These are phyloP conservation scores for Sorex maritimensis DNA, from an alignment of 2,797 vertebrate species.

Conservation along the genomic window DNA sequence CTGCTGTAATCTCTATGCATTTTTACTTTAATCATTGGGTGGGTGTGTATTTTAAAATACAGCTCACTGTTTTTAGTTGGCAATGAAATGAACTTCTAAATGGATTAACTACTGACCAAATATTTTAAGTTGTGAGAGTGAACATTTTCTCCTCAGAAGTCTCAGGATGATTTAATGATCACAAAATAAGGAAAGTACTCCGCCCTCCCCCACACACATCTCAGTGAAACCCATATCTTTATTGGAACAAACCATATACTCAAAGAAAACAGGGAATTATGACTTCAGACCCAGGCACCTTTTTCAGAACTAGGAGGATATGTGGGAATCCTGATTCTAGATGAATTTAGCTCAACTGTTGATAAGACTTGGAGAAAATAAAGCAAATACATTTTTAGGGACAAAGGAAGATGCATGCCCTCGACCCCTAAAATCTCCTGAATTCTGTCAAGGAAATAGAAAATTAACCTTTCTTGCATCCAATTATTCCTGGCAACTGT, in stretches of 20 bases:
- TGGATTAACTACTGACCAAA: not conserved
- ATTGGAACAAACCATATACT: conserved; percentile 2
- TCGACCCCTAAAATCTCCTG: no score
- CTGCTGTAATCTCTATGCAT: not conserved
- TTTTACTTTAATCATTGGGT: conserved; percentile 9
- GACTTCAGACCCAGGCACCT: not conserved
- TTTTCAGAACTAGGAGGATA: not conserved
- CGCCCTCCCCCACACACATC: not conserved
- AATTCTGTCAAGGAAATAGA: no score
- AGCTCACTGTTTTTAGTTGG: conserved; percentile 20
- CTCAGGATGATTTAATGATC: conserved; percentile 43
- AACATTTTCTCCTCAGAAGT: conserved; percentile 7
- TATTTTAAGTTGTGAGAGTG: conserved; percentile 22
- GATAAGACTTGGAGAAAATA: no score
- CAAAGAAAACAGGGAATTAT: not conserved
- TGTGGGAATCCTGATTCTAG: not conserved
- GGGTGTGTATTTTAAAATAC: conserved; percentile 29
- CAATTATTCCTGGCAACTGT: no score
- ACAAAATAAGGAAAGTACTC: not conserved
- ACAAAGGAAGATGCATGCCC: no score
- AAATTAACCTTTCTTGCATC: no score
- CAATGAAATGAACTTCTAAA: conserved; percentile 23
- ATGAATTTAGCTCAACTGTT: not conserved
- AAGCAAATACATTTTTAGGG: no score
- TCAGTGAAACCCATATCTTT: not conserved